Base-by-base conservation (phyloP, 2,888 invertebrate genomes). In the Elysia crispata region DNA sequence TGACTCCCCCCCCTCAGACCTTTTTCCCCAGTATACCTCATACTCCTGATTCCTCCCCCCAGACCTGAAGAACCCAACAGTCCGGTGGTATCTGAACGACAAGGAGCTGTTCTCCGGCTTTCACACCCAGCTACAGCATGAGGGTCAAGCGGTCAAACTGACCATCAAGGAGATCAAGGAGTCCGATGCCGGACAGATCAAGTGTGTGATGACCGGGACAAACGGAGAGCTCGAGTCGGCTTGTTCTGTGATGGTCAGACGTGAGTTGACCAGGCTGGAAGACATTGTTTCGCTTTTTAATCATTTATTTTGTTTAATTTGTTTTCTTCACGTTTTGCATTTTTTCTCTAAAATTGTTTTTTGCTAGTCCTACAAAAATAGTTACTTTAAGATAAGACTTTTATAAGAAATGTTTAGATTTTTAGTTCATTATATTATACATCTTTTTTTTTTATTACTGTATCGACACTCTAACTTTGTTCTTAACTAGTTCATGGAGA, bases 121-220 rank as follows among this genome's bases (percentile, higher is more conserved):
- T 30, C 87, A 89, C 57, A 83, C 88, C 15, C 87, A 86, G 69
- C 82, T 86, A 30, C 76, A 81, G 25, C 90, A 88, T 85, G 88
- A 87, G 79, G 90, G 88, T 18, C 82, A 84, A 28, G 83, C 82
- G 18, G 96, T 98, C 69, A 97, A 97, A 0, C 95, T 99, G 94
- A 98, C 98, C 93, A 97, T 99, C 87, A 95, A 96, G 84, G 97
- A 98, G 93, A 97, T 97, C 91, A 95, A 96, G 88, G 96, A 97
- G 0, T 96, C 96, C 83, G 98, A 99, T 93, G 97, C 97, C 84
- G 99, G 99, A 86, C 97, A 96, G 92, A 99, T 99, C 93, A 95
- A 95, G 77, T 98, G 98, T 92, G 95, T 97, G 50, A 98, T 98
- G 28, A 96, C 95, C 83, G 99, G 98, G 93, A 94, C 94, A 79